Percentiles rank a stretch among this genome's conserved stretches.
phyloP scores from a whole-genome alignment of 2,113 vertebrate species.

The Clarias macrocephalus region DNA sequence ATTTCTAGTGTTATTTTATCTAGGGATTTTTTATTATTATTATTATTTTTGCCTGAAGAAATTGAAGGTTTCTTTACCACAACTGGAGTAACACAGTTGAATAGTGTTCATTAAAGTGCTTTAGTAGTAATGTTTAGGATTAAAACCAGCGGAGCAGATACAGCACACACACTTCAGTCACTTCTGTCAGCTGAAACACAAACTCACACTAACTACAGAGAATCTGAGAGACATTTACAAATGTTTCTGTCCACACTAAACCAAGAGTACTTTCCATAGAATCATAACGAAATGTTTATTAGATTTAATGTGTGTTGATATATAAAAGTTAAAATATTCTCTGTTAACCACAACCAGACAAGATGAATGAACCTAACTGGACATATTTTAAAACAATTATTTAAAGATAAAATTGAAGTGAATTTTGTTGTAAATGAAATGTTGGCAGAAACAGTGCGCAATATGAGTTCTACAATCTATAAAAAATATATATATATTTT shows the following conservation, averaged over 20 bases:
- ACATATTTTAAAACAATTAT: background rate
- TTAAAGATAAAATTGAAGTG: background rate
- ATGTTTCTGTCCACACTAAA: background rate
- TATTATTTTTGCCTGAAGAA: too few relatives aligned
- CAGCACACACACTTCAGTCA: too few relatives aligned
- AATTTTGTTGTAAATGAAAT: background rate
- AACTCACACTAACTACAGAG: too few relatives aligned
- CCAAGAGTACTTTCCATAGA: background rate
- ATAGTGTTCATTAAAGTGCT: too few relatives aligned
- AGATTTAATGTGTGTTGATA: background rate
- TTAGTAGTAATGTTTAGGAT: too few relatives aligned
- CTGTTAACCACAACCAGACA: background rate
- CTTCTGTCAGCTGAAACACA: too few relatives aligned
- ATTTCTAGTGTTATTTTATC: too few relatives aligned
- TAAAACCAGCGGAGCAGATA: too few relatives aligned
- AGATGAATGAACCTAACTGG: background rate
- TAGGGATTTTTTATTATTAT: too few relatives aligned
- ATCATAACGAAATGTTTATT: background rate
- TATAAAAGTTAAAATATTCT: background rate
- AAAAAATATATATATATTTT: background rate
- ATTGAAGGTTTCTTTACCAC: too few relatives aligned
- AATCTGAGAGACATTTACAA: background rate
- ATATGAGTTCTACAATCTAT: background rate
- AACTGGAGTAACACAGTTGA: too few relatives aligned
- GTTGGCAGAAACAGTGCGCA: too few relatives aligned